phyloP scores from a whole-genome alignment of 1,140 invertebrate genomes.

The Chymomyza costata region DNA sequence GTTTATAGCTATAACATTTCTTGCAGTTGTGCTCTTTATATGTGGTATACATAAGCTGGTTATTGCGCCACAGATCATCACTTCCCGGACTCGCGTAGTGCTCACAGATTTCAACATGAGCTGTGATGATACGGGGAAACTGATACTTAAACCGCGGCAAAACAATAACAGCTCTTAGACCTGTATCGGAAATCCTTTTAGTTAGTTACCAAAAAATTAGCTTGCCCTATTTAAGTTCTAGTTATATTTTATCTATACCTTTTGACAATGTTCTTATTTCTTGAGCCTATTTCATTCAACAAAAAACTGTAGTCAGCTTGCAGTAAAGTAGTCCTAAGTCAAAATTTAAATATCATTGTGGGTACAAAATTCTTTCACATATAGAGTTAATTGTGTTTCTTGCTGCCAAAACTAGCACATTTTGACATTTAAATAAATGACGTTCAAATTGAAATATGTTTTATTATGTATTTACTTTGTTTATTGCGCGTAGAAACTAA shows the following conservation, averaged over 20 bases:
- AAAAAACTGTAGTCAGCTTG: no score
- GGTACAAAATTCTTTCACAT: constrained; percentile 30
- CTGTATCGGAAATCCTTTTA: no score
- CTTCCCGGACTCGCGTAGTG: constrained; percentile 89
- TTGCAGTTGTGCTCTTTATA: constrained; percentile 90
- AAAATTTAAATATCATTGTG: no score
- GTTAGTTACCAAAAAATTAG: no score
- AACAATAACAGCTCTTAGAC: constrained; percentile 75
- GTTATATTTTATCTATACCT: constrained; percentile 2
- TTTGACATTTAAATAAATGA: constrained; percentile 38
- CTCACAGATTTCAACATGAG: constrained; percentile 98
- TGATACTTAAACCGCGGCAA: constrained; percentile 89
- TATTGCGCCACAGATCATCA: constrained; percentile 97
- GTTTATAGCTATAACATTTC: no score
- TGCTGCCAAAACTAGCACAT: constrained; percentile 42
- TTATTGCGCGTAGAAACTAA: no score
- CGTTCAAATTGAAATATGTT: constrained; percentile 20
- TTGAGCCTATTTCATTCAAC: no score
- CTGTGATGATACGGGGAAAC: constrained; percentile 96
- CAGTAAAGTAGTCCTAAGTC: no score
- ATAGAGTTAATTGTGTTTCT: constrained; percentile 31
- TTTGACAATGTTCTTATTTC: no score
- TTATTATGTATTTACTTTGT: no score
- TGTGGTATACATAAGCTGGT: constrained; percentile 96
- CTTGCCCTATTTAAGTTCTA: no score